Conservation (phyloP, 2,888 invertebrate species). For the Euplagia quadripunctaria region DNA sequence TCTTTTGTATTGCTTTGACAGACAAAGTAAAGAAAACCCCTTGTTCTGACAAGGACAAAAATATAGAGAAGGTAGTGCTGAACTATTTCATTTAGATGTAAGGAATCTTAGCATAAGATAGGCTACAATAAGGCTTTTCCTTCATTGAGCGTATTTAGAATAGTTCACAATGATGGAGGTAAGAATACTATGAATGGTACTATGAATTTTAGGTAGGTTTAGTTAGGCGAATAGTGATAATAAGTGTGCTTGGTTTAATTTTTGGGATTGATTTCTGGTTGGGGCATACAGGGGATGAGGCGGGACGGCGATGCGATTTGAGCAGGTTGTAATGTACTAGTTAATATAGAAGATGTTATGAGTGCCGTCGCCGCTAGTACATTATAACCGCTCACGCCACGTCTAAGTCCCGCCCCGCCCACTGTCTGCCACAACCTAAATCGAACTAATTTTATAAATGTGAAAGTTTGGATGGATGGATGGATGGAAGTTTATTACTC, state of each 20-base stretch:
- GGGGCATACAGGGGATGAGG: background rate
- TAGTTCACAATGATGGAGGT: background rate
- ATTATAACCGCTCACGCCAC: background rate
- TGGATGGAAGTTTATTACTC: background rate
- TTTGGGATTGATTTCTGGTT: background rate
- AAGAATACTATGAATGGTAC: too few relatives aligned
- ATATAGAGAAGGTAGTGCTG: conserved; percentile 5
- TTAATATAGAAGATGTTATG: too few relatives aligned
- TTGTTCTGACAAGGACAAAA: conserved; percentile 2
- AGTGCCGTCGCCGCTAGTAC: too few relatives aligned
- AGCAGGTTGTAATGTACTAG: background rate
- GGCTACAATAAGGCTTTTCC: background rate
- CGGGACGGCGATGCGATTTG: background rate
- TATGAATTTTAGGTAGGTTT: background rate
- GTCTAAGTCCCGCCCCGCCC: too few relatives aligned
- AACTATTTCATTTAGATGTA: conserved; percentile 5
- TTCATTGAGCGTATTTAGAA: background rate
- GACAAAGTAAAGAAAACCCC: background rate
- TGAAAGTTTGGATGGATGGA: too few relatives aligned
- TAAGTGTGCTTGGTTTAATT: background rate
- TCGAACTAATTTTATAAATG: too few relatives aligned
- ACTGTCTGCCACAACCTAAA: too few relatives aligned
- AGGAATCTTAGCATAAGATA: conserved; percentile 14
- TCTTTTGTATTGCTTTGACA: conserved; percentile 8
- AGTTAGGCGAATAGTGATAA: background rate